Conservation (phyloP, 37 sponge, comb jelly and placozoan species). For the Cladorhizidae sp. region DNA sequence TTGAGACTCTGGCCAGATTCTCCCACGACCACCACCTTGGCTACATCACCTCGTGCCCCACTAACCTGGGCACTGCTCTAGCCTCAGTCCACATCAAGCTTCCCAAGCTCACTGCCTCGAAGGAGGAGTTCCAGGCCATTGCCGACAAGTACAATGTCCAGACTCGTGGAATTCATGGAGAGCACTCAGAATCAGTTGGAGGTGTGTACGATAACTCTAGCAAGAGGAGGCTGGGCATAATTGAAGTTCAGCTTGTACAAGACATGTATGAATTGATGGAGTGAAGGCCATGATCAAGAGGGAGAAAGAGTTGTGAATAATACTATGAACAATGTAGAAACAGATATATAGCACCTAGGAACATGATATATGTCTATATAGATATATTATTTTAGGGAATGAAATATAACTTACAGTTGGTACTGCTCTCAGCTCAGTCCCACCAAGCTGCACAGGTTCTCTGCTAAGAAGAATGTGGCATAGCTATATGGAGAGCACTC, state of each 20-base stretch:
- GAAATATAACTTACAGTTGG: no score
- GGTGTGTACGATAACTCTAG: slow-evolving; percentile 87
- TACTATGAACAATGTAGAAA: no score
- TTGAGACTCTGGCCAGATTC: slow-evolving; percentile 71
- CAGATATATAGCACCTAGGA: no score
- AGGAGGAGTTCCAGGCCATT: slow-evolving; percentile 54
- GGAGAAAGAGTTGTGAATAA: not conserved
- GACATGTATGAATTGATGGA: slow-evolving; percentile 66
- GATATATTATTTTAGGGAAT: no score
- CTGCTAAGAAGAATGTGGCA: no score
- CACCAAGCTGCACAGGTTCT: no score
- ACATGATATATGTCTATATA: no score
- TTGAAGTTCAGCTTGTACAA: slow-evolving; percentile 87
- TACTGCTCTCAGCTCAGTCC: no score
- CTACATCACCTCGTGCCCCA: slow-evolving; percentile 84
- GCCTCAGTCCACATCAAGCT: slow-evolving; percentile 83
- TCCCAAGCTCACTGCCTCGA: slow-evolving; percentile 67
- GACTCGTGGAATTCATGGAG: slow-evolving; percentile 81
- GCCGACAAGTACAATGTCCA: slow-evolving; percentile 72
- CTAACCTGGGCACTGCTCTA: slow-evolving; percentile 92
- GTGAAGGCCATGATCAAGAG: slow-evolving; percentile 38
- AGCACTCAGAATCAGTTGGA: slow-evolving; percentile 68
- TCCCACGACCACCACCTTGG: slow-evolving; percentile 83
- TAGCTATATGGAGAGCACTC: no score
- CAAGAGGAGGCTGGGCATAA: slow-evolving; percentile 75